Percentiles rank a stretch among this genome's conserved stretches.
Conservation (phyloP, 2,113 vertebrate genomes). For the Crotalus horridus region DNA sequence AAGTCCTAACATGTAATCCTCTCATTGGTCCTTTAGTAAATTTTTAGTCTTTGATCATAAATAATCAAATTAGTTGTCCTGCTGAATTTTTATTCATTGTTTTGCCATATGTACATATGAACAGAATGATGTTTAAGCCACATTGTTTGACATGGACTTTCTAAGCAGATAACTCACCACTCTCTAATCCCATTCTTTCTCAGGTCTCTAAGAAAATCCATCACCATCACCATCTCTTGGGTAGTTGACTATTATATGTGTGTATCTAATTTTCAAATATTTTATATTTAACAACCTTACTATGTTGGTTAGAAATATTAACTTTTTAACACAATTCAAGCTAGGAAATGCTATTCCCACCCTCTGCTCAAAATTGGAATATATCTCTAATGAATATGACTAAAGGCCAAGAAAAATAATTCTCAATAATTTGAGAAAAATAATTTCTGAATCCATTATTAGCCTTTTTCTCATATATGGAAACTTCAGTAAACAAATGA, state of each 20-base stretch:
- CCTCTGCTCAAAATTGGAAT: background rate
- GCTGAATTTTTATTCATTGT: background rate
- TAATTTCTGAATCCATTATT: background rate
- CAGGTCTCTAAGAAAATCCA: too few relatives aligned
- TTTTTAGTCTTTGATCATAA: background rate
- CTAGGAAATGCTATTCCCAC: background rate
- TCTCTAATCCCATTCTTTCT: too few relatives aligned
- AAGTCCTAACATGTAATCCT: background rate
- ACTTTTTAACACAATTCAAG: background rate
- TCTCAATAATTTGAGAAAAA: too few relatives aligned
- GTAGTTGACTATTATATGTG: background rate
- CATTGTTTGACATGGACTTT: too few relatives aligned
- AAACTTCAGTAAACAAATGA: background rate
- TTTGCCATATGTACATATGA: background rate
- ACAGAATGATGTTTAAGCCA: background rate
- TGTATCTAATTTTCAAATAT: background rate
- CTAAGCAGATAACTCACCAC: too few relatives aligned
- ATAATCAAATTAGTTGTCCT: background rate
- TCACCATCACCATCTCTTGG: background rate
- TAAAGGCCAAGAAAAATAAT: background rate
- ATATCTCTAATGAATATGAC: background rate
- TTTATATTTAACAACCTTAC: background rate
- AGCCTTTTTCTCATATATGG: background rate
- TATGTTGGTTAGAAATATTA: background rate
- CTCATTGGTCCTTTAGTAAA: background rate